Evolutionary conservation across 2,113 vertebrate genomes (phyloP).

Genomic region (Rhabdomys dilectus): DNA sequence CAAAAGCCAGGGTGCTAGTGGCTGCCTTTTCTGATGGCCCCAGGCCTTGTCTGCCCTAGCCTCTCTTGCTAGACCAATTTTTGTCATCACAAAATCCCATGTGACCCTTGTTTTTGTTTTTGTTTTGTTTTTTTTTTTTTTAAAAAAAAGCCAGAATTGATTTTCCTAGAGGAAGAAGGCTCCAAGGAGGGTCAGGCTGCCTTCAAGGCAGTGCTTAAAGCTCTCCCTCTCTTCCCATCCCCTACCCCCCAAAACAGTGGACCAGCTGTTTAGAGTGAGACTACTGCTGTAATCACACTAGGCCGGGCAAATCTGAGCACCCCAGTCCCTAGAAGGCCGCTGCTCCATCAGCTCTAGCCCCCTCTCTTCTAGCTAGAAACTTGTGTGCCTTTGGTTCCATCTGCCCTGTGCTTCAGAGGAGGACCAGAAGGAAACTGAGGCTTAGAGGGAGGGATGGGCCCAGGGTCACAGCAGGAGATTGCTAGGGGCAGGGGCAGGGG

Average conservation of each 20-base stretch:
- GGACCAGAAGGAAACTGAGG: neutral
- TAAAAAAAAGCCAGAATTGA: neutral
- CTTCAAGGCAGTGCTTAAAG: rapidly evolving
- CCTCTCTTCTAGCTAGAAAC: neutral
- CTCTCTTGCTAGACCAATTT: neutral
- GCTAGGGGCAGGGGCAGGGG: neutral
- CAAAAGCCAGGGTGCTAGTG: neutral
- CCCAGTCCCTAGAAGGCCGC: neutral
- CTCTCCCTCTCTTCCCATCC: neutral
- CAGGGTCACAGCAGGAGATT: neutral
- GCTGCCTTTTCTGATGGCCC: neutral
- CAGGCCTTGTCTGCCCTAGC: neutral
- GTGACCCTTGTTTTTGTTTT: rapidly evolving
- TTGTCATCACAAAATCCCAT: neutral
- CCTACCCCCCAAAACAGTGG: neutral
- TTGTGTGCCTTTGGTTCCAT: neutral
- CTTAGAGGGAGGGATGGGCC: neutral
- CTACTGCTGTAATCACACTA: neutral
- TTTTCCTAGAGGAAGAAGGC: neutral
- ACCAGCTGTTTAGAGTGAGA: neutral
- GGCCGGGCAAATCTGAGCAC: neutral
- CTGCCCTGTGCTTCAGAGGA: neutral
- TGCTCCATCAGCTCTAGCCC: neutral
- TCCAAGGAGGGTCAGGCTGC: neutral
- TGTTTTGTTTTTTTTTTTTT: too few relatives aligned